phyloP scores from a whole-genome alignment of 2,797 vertebrate species.

The Orestias chungarensis region DNA sequence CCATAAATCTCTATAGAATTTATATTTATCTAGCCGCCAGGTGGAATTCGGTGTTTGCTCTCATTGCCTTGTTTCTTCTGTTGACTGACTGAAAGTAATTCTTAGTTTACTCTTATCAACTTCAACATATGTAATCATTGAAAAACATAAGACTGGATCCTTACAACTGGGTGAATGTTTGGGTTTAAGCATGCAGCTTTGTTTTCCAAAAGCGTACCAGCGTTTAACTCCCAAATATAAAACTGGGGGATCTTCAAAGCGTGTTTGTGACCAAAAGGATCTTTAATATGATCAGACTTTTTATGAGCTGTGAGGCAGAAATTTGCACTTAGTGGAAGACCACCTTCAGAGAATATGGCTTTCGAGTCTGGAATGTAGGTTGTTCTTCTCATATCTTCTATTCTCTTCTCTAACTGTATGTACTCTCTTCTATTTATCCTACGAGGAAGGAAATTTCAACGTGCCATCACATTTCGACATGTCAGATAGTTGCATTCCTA shows the following conservation, averaged over 20 bases:
- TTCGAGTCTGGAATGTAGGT: conserved; percentile 53
- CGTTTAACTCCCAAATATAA: background rate
- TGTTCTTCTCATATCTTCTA: conserved; percentile 33
- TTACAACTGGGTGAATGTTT: background rate
- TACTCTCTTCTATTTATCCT: conserved; percentile 43
- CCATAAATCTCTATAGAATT: background rate
- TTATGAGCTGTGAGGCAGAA: conserved; percentile 50
- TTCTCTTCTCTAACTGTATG: conserved; percentile 35
- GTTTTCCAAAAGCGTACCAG: background rate
- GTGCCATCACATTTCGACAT: conserved; percentile 67
- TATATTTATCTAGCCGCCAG: background rate
- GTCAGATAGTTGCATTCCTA: conserved; percentile 61
- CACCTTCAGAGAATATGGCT: conserved; percentile 37
- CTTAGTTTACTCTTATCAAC: background rate
- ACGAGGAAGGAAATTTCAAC: conserved; percentile 44
- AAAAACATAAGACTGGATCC: background rate
- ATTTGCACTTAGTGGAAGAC: conserved; percentile 68
- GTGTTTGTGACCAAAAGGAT: conserved; percentile 48
- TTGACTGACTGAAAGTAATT: background rate
- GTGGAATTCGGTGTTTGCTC: conserved; percentile 1
- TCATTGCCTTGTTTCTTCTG: background rate
- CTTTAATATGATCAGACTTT: conserved; percentile 6
- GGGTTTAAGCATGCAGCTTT: conserved; percentile 1
- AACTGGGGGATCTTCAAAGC: conserved; percentile 7
- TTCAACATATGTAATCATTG: conserved; percentile 2